Evolutionary conservation across 2,797 vertebrate genomes (phyloP), one percentile per base, ranked within the genome.

Genomic region (Eurystomus glaucurus): DNA sequence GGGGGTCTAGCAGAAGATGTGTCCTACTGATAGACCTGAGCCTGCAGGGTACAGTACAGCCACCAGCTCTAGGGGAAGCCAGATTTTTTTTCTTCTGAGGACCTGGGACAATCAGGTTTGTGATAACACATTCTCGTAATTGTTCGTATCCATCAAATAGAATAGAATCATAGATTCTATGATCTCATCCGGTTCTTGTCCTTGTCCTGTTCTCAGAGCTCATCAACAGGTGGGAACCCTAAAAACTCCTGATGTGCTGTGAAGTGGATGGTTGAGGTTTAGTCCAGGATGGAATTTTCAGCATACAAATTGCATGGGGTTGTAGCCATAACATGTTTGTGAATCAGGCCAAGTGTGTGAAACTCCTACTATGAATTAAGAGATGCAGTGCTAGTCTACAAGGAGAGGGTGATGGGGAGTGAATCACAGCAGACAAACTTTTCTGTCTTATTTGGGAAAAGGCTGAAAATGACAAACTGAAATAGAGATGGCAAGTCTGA

Each of bases 101-200:
- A 41, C 48, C 18, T 33, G 19, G 25, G 26, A 14, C 21, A 45
- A 7, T 1, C 1, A 0, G 7, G 9, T 48, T 91, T 94, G 20
- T 55, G 21, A 66, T 43, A 33, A 46, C 16, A 33, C 2, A 1
- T 33, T 78, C 9, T 61, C 15, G 57, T 31, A 26, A 26, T 10
- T 52, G 17, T 48, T 69, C 15, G 4, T 31, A 35, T 29, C 39
- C 10, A 22, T 10, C 1, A 68, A 41, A 37, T 37, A 37, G 37
- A 37, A 37, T 11, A 37, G 37, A 37, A 57, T 51, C 19, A 29
- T 50, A 85, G 17, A 18, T 37, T 37, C 37, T 37, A 37, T 37
- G 37, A 37, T 37, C 37, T 37, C 11, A 11, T 37, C 37, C 37
- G 4, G 37, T 37, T 37, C 37, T 37, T 43, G 41, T 71, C 10